Base-by-base conservation (phyloP, 2,113 vertebrate species). In the Pluvianellus socialis region DNA sequence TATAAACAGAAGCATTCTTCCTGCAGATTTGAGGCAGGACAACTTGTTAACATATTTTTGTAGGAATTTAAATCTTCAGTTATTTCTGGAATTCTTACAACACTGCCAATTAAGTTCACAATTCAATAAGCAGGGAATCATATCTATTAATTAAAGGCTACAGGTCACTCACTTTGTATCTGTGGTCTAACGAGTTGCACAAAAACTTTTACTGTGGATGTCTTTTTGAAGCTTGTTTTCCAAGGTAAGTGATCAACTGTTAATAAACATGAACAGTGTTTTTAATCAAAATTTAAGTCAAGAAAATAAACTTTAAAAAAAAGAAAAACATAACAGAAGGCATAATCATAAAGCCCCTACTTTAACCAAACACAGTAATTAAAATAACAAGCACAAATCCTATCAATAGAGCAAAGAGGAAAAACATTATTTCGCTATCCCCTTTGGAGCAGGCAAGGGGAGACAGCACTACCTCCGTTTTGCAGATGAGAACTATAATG, bases 1-100 rank as follows among this genome's bases (percentile, higher is more conserved):
- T 71, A 81, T 86, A 97, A 95, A 94, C 90, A 94, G 94, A 93
- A 94, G 63, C 79, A 86, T 84, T 88, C 65, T 76, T 94, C 85
- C 50, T 68, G 86, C 23, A 94, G 88, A 93, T 79, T 92, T 93
- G 75, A 96, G 86, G 72, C 82, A 92, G 56, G 27, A 92, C 4
- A 30, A 44, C 59, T 83, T 90, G 62, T 50, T 94, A 90, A 94
- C 67, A 30, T 93, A 44, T 79, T 92, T 93, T 66, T 65, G 26
- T 56, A 81, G 76, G 94, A 92, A 96, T 90, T 88, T 80, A 93
- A 74, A 79, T 74, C 75, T 95, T 52, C 26, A 45, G n/a, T 81
- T 81, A 92, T 79, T 92, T 94, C 79, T 71, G 86, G 88, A 94
- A 95, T 96, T 84, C 65, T 90, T 84, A 67, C 30, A 74, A 27